Conservation (phyloP, 2,113 vertebrate species). For the Micromys minutus region DNA sequence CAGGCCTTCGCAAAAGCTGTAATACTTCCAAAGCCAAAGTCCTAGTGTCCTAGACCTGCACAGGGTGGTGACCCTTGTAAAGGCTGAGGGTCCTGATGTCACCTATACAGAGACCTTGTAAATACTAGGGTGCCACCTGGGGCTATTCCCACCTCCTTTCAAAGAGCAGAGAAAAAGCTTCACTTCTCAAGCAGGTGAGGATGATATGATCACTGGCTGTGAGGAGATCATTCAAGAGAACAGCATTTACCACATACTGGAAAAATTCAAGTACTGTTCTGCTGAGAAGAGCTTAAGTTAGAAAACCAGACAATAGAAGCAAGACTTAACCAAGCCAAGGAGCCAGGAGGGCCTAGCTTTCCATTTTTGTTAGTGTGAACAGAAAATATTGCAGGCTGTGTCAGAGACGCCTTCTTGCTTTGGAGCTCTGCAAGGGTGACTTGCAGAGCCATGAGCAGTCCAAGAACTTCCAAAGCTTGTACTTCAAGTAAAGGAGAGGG, state of each 20-base stretch:
- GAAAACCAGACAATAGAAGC: neutral
- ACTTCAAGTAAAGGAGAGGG: neutral
- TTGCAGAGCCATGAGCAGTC: neutral
- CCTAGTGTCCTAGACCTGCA: neutral
- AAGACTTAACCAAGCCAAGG: neutral
- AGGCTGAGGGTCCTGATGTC: neutral
- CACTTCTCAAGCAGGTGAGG: neutral
- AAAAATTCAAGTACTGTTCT: neutral
- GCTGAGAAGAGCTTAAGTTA: neutral
- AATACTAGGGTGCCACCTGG: neutral
- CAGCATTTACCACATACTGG: neutral
- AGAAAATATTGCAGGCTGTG: neutral
- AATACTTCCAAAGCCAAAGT: neutral
- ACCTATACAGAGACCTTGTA: neutral
- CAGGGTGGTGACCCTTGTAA: neutral
- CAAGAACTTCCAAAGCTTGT: neutral
- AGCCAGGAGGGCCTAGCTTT: neutral
- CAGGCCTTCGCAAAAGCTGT: neutral
- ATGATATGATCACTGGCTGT: neutral
- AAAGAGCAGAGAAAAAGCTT: neutral
- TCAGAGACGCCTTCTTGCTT: neutral
- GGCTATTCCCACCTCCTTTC: neutral
- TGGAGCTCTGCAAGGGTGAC: neutral
- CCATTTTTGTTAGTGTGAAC: neutral
- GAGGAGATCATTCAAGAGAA: slow-evolving; percentile 1